These are phyloP conservation scores for Peromyscus polionotus DNA, from an alignment of 2,113 vertebrate species.

Conservation along the genomic window DNA sequence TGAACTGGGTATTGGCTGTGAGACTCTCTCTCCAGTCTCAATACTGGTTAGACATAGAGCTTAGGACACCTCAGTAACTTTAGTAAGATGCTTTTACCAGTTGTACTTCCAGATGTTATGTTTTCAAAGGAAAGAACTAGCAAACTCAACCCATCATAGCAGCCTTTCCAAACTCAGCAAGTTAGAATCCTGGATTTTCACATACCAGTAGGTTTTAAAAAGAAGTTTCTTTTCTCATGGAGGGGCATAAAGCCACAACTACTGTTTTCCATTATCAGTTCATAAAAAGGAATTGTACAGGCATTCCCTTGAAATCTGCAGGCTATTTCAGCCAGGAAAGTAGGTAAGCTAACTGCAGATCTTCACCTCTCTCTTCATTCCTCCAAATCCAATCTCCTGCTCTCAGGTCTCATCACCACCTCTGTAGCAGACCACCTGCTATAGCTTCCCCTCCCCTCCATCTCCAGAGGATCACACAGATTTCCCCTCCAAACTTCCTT, in stretches of 20 bases:
- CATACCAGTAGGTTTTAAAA: background rate
- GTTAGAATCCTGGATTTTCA: background rate
- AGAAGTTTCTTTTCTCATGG: background rate
- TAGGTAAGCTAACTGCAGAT: too few relatives aligned
- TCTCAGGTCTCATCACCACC: too few relatives aligned
- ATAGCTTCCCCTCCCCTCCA: background rate
- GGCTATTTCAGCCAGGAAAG: too few relatives aligned
- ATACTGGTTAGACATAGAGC: background rate
- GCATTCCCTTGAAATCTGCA: background rate
- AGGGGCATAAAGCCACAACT: background rate
- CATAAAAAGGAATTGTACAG: background rate
- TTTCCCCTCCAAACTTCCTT: background rate
- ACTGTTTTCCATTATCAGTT: background rate
- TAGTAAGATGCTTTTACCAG: background rate
- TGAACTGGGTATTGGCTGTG: background rate
- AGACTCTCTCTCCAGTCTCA: background rate
- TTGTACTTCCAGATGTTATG: background rate
- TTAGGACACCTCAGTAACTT: background rate
- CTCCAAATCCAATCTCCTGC: too few relatives aligned
- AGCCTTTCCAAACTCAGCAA: background rate
- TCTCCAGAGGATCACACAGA: background rate
- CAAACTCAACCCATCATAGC: background rate
- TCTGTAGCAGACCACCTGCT: background rate
- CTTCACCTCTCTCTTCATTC: too few relatives aligned
- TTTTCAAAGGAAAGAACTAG: conserved; percentile 26